These are phyloP conservation scores for Drosophila percnosoma DNA, from an alignment of 2,888 invertebrate genomes.

Conservation along the genomic window DNA sequence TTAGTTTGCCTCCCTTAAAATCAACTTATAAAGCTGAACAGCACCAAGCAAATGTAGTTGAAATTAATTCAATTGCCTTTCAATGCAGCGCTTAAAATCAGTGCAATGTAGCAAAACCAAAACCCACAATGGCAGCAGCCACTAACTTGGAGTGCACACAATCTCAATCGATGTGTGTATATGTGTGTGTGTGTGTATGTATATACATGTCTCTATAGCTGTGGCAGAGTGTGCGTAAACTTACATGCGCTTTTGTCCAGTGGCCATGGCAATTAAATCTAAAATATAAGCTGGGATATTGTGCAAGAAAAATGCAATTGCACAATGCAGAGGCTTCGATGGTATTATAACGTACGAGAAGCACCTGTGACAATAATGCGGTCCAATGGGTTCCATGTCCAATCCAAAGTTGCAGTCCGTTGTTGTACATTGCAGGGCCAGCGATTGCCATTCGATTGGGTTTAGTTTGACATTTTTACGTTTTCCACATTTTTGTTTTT, in stretches of 20 bases:
- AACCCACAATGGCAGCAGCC: conserved; percentile 54
- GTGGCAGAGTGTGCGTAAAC: conserved; percentile 50
- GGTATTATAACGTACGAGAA: conserved; percentile 85
- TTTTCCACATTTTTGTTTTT: conserved; percentile 26
- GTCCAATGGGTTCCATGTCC: conserved; percentile 55
- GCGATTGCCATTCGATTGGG: conserved; percentile 71
- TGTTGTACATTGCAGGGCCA: conserved; percentile 22
- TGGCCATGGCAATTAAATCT: conserved; percentile 84
- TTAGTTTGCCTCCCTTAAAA: not conserved
- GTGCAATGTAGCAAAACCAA: conserved; percentile 59
- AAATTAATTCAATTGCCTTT: conserved; percentile 66
- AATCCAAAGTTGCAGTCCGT: conserved; percentile 28
- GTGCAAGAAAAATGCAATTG: conserved; percentile 84
- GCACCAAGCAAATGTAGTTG: conserved; percentile 10
- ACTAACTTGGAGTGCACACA: conserved; percentile 51
- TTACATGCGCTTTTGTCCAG: conserved; percentile 85
- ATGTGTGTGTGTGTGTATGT: conserved; percentile 8
- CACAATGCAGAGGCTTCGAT: conserved; percentile 84
- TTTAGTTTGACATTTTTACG: conserved; percentile 64
- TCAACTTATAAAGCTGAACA: conserved; percentile 12
- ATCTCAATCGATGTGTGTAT: conserved; percentile 21
- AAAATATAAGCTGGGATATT: conserved; percentile 85
- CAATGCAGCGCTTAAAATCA: conserved; percentile 73
- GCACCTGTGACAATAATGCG: conserved; percentile 84
- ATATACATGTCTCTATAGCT: not conserved